Base-by-base conservation (phyloP, 2,888 invertebrate species). In the Stenichneumon culpator region DNA sequence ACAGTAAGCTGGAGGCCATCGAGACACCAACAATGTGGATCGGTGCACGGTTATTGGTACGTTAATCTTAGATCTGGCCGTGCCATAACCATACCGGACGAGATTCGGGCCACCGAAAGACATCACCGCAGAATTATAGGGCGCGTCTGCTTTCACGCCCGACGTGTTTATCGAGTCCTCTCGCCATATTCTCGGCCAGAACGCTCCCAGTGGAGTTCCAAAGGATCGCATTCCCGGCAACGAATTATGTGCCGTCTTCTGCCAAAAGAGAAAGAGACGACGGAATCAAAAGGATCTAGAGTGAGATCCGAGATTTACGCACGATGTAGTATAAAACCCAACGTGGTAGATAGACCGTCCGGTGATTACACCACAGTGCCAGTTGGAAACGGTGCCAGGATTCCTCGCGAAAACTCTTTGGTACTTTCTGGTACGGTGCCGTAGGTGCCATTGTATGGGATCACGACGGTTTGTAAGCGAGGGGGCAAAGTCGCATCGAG, bases 281-380 rank as follows among this genome's bases (percentile, higher is more conserved):
- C 47, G n/a, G 78, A 65, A 79, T 79, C 63, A 54, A 44, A 44
- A 73, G 72, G 67, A 75, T 73, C 60, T 39, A 44, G 72, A 72
- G 81, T 57, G 79, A 63, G 80, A 68, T 80, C 70, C 69, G 57
- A 79, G 63, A 69, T 83, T 80, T 86, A 80, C 80, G 72, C 68
- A 63, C 79, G 83, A 82, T 81, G 70, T 84, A 78, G 52, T 47
- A 47, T 78, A 70, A 89, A 91, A 89, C 90, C 82, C 82, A 87
- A 32, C 67, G 52, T 39, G 83, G 79, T n/a, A n/a, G 11, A 63
- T 70, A 70, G 50, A 68, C 75, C 75, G 83, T 60, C 69, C 89
- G 86, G 67, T 91, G 92, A 92, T 92, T 92, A 91, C 89, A 86
- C 82, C 86, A 70, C 77, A 69, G 90, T 92, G 92, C 92, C 92